Conservation (phyloP, 2,888 invertebrate species). For the Orgyia antiqua region DNA sequence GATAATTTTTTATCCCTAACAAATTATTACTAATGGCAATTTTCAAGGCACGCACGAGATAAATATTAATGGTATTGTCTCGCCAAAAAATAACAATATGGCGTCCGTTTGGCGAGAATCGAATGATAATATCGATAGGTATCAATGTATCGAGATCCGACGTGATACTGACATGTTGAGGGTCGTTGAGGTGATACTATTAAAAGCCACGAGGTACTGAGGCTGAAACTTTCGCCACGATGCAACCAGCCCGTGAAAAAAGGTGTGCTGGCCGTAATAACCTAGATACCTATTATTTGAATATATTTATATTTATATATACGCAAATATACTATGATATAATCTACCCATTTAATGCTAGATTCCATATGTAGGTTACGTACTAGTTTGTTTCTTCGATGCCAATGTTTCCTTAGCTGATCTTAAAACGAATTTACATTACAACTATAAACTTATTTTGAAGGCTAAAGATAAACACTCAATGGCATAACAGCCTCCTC, state of each 20-base stretch:
- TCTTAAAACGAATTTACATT: too few relatives aligned
- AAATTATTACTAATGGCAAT: too few relatives aligned
- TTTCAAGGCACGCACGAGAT: neutral
- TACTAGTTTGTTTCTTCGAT: too few relatives aligned
- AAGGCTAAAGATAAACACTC: too few relatives aligned
- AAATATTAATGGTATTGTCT: constrained; percentile 11
- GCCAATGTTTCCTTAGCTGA: too few relatives aligned
- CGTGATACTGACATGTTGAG: constrained; percentile 40
- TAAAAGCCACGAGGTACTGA: constrained; percentile 45
- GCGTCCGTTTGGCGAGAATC: constrained; percentile 11
- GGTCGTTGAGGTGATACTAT: constrained; percentile 43
- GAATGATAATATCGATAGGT: constrained; percentile 26
- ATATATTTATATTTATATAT: too few relatives aligned
- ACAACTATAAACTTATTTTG: too few relatives aligned
- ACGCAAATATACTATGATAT: too few relatives aligned
- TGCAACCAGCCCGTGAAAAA: constrained; percentile 52
- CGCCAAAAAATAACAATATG: constrained; percentile 15
- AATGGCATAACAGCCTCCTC: too few relatives aligned
- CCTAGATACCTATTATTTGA: constrained; percentile 38
- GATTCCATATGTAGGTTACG: too few relatives aligned
- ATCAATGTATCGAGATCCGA: constrained; percentile 36
- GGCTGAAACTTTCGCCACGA: constrained; percentile 37
- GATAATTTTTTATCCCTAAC: too few relatives aligned
- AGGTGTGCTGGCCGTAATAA: constrained; percentile 48
- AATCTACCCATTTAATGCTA: too few relatives aligned